phyloP scores from a whole-genome alignment of 2,888 invertebrate genomes.

The Lycia hirtaria region DNA sequence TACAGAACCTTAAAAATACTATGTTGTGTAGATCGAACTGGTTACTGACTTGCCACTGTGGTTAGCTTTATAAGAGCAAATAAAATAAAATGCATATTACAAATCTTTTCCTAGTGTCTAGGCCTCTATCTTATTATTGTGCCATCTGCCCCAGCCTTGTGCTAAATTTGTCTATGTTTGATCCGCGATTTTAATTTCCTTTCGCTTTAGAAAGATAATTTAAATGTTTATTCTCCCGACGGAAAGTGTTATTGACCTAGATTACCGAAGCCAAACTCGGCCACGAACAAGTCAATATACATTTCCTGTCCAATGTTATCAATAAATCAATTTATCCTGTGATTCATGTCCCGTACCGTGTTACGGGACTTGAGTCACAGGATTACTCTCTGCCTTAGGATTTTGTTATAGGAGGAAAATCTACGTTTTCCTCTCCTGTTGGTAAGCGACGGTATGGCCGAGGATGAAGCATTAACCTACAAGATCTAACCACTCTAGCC shows the following conservation, averaged over 20 bases:
- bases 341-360: constrained; percentile 1
- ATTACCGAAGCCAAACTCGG: constrained; percentile 8
- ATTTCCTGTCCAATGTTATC: constrained; percentile 14
- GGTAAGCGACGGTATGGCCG: too few relatives aligned
- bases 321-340: constrained; percentile 16
- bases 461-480: too few relatives aligned
- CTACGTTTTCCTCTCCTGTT: too few relatives aligned
- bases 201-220: background rate
- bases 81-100: too few relatives aligned
- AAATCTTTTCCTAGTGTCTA: background rate
- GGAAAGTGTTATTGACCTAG: constrained; percentile 12
- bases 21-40: too few relatives aligned
- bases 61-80: too few relatives aligned
- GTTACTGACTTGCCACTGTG: too few relatives aligned
- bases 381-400: too few relatives aligned
- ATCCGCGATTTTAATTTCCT: background rate
- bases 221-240: constrained; percentile 10
- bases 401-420: too few relatives aligned
- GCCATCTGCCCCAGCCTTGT: background rate
- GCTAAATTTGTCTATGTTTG: background rate
- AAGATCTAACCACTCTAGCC: too few relatives aligned
- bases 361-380: too few relatives aligned
- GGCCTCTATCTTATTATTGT: background rate
- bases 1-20: too few relatives aligned
- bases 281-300: constrained; percentile 14